A percentile compares a stretch with the other conserved stretches of the same genome.
phyloP scores from a whole-genome alignment of 2,113 vertebrate genomes.

The Motacilla alba region DNA sequence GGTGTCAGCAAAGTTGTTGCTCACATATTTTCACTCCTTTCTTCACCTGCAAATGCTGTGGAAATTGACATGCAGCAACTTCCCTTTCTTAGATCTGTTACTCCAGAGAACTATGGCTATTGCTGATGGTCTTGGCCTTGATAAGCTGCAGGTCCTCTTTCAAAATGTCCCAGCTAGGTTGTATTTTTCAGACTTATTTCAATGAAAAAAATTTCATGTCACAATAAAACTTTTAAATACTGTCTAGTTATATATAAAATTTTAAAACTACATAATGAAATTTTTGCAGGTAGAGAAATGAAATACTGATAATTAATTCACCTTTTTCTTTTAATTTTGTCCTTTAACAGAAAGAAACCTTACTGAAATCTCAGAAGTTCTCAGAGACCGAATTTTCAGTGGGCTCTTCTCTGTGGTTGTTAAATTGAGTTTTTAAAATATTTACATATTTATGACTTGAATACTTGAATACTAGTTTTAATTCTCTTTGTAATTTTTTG shows the following conservation, averaged over 20 bases:
- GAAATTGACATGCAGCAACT: neutral
- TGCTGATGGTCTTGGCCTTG: neutral
- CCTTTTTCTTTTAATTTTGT: neutral
- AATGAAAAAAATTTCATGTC: neutral
- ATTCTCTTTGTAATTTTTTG: neutral
- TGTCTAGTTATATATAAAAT: neutral
- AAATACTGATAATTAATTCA: neutral
- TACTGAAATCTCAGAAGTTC: neutral
- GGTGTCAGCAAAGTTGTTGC: neutral
- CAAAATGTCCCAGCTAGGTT: neutral
- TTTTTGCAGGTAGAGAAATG: neutral
- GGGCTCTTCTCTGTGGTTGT: neutral
- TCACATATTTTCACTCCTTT: neutral
- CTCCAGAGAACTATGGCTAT: neutral
- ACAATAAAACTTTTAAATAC: neutral
- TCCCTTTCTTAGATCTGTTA: neutral
- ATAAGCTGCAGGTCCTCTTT: accelerated
- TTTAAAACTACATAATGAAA: neutral
- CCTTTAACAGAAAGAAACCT: neutral
- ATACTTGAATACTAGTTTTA: neutral
- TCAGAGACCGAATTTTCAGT: neutral
- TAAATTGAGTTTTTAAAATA: neutral
- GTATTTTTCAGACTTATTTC: neutral
- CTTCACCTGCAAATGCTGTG: neutral
- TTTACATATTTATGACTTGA: neutral